Base-by-base conservation (phyloP, 2,113 vertebrate genomes). In the Amblyopsis rosae region DNA sequence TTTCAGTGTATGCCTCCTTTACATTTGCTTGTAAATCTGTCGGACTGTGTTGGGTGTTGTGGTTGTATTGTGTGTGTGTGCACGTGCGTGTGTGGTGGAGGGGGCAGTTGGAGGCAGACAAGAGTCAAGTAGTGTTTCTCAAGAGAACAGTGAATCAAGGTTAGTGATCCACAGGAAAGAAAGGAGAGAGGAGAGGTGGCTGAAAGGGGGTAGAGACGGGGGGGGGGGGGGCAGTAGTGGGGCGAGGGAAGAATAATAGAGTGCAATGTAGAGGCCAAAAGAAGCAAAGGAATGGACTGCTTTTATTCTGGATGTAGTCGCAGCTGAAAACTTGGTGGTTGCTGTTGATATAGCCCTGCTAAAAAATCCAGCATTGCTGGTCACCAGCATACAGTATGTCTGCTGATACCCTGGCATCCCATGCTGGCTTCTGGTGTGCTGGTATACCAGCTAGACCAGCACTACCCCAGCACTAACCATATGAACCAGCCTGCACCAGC, bases 91-190 rank as follows among this genome's bases (percentile, higher is more conserved):
- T 68, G 6, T 50, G 35, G 35, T 41, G 35, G 35, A 41, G 35
- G 75, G 78, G 60, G 51, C 59, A 61, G 72, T 75, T 76, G 0
- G 45, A 73, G 81, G 77, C 83, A 71, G 49, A 50, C 49, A 41
- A 50, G 70, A 83, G 78, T 65, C n/a, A 46, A 76, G 79, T 54
- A 76, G 2, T 60, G 32, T 41, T n/a, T n/a, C 15, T n/a, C 13
- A 41, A 26, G 55, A 26, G 77, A 84, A 69, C 72, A 75, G 78
- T 83, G 82, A 87, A 83, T 86, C 80, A 82, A 82, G 82, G 83
- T 86, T 88, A 89, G 79, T 3, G 15, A n/a, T 51, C 51, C 51
- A 53, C 13, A 3, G 13, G 13, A 53, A n/a, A n/a, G 50, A 64
- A 79, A 76, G 84, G 86, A 85, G 72, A 59, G 62, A 45, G 54